Conservation (phyloP, 2,797 vertebrate species). For the Uromys caudimaculatus region DNA sequence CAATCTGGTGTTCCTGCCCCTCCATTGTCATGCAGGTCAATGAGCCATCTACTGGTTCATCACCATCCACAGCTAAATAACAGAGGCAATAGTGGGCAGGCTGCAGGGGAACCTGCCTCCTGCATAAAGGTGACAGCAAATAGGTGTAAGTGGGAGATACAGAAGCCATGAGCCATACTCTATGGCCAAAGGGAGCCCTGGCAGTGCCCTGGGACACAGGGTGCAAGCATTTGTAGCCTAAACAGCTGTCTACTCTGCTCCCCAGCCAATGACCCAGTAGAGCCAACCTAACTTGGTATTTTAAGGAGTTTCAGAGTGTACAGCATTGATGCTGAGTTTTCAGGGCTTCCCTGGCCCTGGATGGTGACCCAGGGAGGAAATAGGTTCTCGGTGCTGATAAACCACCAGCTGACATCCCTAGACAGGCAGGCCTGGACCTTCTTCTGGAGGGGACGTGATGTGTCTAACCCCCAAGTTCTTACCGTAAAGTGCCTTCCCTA, state of each 20-base stretch:
- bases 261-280: not conserved
- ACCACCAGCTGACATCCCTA: not conserved
- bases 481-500: not conserved
- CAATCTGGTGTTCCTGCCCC: not conserved
- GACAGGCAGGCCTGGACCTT: not conserved
- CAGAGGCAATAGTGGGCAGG: not conserved
- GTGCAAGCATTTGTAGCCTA: not conserved
- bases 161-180: not conserved
- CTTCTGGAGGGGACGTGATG: not conserved
- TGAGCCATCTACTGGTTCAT: not conserved
- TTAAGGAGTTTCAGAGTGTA: not conserved
- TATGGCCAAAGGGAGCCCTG: not conserved
- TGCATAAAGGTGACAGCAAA: not conserved
- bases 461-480: not conserved
- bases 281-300: not conserved
- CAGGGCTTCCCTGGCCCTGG: not conserved
- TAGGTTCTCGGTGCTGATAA: not conserved
- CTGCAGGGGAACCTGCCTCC: not conserved
- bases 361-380: not conserved
- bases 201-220: not conserved
- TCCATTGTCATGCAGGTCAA: rapidly evolving
- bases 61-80: not conserved
- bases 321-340: not conserved
- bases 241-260: not conserved
- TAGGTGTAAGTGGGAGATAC: not conserved